Evolutionary conservation across 2,797 vertebrate species (phyloP).

Genomic region (Cyprinodon diabolis): DNA sequence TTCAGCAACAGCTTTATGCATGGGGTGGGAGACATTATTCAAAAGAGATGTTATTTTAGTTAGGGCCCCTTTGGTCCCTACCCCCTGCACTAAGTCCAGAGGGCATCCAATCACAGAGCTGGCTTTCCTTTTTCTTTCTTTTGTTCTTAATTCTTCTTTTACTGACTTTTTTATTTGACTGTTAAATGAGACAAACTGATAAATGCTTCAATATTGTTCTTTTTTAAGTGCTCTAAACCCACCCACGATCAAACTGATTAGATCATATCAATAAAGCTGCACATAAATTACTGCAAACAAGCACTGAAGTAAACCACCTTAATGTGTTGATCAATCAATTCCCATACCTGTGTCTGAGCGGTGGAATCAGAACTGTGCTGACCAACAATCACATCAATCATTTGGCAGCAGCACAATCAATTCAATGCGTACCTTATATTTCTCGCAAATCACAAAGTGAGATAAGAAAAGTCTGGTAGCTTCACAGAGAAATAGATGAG

Average conservation of each 20-base stretch:
- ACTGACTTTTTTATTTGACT: background rate
- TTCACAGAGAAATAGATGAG: constrained; percentile 13
- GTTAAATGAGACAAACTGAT: background rate
- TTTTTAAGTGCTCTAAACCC: background rate
- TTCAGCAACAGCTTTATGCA: too few relatives aligned
- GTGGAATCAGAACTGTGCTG: constrained; percentile 20
- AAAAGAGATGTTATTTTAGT: too few relatives aligned
- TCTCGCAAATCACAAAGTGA: constrained; percentile 29
- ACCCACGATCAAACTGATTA: constrained; percentile 1
- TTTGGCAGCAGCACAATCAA: constrained; percentile 33
- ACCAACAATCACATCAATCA: constrained; percentile 43
- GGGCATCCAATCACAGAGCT: too few relatives aligned
- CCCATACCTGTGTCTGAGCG: constrained; percentile 22
- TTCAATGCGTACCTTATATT: constrained; percentile 25
- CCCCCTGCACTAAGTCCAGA: too few relatives aligned
- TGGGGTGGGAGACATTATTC: too few relatives aligned
- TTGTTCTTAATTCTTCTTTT: too few relatives aligned
- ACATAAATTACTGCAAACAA: constrained; percentile 18
- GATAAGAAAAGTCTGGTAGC: constrained; percentile 52
- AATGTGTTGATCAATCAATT: constrained; percentile 17
- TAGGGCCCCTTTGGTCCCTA: too few relatives aligned
- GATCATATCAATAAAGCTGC: background rate
- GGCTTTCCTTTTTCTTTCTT: background rate
- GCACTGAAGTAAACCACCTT: constrained; percentile 8
- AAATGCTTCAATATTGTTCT: background rate